Evolutionary conservation across 2,888 invertebrate genomes (phyloP), one percentile per base, ranked within the genome.

Genomic region (Reticulitermes lucifugus): DNA sequence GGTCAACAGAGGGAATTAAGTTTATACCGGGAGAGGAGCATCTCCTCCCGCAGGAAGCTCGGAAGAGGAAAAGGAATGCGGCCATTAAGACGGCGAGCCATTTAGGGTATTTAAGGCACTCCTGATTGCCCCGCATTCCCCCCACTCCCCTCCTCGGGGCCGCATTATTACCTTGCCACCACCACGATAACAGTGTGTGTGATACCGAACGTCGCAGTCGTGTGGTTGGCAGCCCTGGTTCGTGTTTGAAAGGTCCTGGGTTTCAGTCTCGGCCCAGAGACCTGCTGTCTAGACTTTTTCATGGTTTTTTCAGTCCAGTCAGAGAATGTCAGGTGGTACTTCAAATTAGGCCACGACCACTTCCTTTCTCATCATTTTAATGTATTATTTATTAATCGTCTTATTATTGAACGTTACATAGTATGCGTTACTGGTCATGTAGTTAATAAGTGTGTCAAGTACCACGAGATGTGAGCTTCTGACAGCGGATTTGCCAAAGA

Each of bases 41-140:
- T 21, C 46, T 77, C 43, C 65, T 77, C 43, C 65, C 25, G 83
- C 55, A 75, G 46, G 75, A 82, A 70, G 65, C 65, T 29, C 59
- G 82, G 55, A 75, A 46, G 83, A 29, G 59, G 46, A 59, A 85
- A 71, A 85, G 86, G 86, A 86, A 86, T 86, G 85, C 83, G 77
- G 79, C 86, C 85, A 89, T 89, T 89, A 89, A 89, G 89, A 88
- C 88, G 89, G 89, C 87, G 88, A 89, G 89, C 89, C 88, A 89
- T 89, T 89, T 89, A 89, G 88, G 89, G 89, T 88, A 89, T 89
- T 89, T 89, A 89, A 88, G 88, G 88, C 84, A 84, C 80, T 84
- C 59, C 70, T 79, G 79, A 84, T 79, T 83, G 75, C 83, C 84
- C 43, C 60, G 41, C 83, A 35, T 60, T 29, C 77, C 75, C 59